These are phyloP conservation scores for Euspilapteryx auroguttella DNA, from an alignment of 2,888 invertebrate species.

Conservation along the genomic window DNA sequence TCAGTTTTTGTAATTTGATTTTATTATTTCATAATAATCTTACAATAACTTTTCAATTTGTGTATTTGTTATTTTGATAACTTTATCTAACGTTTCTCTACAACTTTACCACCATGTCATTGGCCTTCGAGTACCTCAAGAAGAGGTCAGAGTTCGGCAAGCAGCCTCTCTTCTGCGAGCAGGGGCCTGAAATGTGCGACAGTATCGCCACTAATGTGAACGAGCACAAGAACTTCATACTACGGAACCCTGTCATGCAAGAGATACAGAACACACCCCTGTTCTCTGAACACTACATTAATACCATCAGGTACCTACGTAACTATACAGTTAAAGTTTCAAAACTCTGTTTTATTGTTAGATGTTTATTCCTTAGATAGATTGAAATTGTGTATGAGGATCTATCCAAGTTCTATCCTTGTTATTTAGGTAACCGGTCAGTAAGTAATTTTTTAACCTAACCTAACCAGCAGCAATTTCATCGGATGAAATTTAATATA, in stretches of 20 bases:
- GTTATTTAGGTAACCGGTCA: too few species aligned
- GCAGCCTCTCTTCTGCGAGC: conserved; percentile 47
- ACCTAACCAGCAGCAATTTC: too few species aligned
- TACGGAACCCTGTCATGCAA: conserved; percentile 54
- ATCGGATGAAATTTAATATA: too few species aligned
- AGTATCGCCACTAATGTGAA: conserved; percentile 21
- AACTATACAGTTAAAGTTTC: background rate
- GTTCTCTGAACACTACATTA: conserved; percentile 44
- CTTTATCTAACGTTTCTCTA: too few species aligned
- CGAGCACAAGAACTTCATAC: conserved; percentile 34
- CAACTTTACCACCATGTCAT: conserved; percentile 23
- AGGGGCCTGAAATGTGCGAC: conserved; percentile 38
- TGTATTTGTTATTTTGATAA: too few species aligned
- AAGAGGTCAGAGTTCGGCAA: conserved; percentile 42
- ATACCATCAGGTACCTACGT: conserved; percentile 48
- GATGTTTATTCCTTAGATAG: too few species aligned
- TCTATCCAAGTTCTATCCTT: too few species aligned
- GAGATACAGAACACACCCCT: conserved; percentile 39
- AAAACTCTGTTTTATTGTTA: background rate
- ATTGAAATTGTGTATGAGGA: too few species aligned
- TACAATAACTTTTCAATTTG: too few species aligned
- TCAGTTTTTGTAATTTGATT: too few species aligned
- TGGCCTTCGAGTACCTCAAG: conserved; percentile 40
- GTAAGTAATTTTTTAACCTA: too few species aligned
- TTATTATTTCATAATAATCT: too few species aligned